Evolutionary conservation across 2,888 invertebrate genomes (phyloP).

Genomic region (Torymus tubicola): DNA sequence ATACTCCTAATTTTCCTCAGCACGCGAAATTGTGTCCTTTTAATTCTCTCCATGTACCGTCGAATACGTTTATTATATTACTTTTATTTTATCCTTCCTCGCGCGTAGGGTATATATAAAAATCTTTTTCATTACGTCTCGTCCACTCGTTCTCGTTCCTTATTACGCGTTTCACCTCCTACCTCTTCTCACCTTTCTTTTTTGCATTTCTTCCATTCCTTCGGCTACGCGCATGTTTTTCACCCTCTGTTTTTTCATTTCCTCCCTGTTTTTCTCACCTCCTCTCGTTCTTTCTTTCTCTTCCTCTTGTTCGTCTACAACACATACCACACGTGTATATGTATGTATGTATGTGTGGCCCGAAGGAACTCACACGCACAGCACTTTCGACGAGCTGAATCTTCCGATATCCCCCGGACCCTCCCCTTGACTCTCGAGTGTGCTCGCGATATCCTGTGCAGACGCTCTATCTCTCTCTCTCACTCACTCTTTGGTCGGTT

Average conservation of each 20-base stretch:
- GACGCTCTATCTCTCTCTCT: conserved; percentile 4
- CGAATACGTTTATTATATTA: conserved; percentile 15
- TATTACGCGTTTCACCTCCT: neutral
- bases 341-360: neutral
- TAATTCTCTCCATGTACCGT: neutral
- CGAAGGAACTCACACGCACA: conserved; percentile 39
- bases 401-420: conserved; percentile 41
- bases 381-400: conserved; percentile 44
- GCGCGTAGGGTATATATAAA: no score
- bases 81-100: neutral
- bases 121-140: conserved; percentile 17
- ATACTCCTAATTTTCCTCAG: conserved; percentile 15
- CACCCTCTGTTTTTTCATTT: neutral
- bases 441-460: conserved; percentile 40
- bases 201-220: neutral
- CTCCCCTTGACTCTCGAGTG: conserved; percentile 36
- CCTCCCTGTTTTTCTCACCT: conserved; percentile 8
- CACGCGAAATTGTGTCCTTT: conserved; percentile 6
- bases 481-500: conserved; percentile 27
- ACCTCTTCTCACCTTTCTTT: neutral
- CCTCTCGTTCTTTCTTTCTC: neutral
- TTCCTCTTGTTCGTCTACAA: neutral
- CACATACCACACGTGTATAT: neutral
- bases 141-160: neutral
- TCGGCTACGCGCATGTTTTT: neutral